These are phyloP conservation scores for Epinotia ramella DNA, from an alignment of 2,888 invertebrate genomes.

Conservation along the genomic window DNA sequence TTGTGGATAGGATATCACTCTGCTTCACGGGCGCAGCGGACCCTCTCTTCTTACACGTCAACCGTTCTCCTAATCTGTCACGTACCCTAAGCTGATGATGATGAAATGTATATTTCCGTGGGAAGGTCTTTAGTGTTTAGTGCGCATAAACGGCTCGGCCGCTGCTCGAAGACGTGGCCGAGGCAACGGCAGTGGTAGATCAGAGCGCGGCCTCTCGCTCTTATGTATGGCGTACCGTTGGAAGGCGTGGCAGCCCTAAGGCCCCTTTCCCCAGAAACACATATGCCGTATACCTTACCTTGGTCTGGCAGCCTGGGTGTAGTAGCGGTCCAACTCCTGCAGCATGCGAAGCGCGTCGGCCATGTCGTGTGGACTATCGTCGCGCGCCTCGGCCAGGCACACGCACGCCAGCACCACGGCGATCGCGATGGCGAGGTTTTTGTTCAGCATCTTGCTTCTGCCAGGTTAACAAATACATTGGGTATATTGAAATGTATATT, in stretches of 20 bases:
- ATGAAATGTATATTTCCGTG: neutral
- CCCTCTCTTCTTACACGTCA: neutral
- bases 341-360: conserved; percentile 88
- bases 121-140: neutral
- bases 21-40: neutral
- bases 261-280: neutral
- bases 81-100: neutral
- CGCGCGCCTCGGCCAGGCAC: conserved; percentile 73
- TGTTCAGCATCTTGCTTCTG: conserved; percentile 71
- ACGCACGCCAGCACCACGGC: conserved; percentile 71
- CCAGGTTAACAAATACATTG: neutral
- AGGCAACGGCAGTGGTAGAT: too few species aligned
- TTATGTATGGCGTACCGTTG: too few species aligned
- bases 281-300: conserved; percentile 76
- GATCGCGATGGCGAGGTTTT: conserved; percentile 69
- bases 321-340: conserved; percentile 88
- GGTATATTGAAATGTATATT: too few species aligned
- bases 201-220: too few species aligned
- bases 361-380: conserved; percentile 85
- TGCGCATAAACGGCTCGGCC: too few species aligned
- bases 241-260: neutral
- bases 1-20: neutral
- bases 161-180: too few species aligned
- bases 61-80: neutral
- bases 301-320: conserved; percentile 88